A percentile compares a stretch with the other conserved stretches of the same genome.
phyloP scores from a whole-genome alignment of 1,140 invertebrate genomes.

The Hylaeus anthracinus region DNA sequence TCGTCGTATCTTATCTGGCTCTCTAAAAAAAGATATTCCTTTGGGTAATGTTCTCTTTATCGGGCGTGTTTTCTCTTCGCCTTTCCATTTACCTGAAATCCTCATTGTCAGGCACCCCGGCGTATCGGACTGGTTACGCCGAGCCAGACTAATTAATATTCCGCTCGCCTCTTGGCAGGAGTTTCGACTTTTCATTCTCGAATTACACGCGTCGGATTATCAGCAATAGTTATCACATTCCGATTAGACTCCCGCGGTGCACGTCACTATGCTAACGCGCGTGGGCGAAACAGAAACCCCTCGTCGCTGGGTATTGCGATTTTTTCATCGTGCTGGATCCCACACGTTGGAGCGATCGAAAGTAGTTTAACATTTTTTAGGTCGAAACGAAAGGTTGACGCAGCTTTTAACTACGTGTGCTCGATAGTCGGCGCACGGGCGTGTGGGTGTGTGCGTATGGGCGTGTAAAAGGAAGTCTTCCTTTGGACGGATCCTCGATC shows the following conservation, averaged over 20 bases:
- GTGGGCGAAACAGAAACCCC: constrained; percentile 35
- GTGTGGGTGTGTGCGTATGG: constrained; percentile 28
- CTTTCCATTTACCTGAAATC: neutral
- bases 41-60: too few relatives aligned
- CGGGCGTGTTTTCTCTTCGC: neutral
- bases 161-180: neutral
- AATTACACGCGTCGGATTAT: constrained; percentile 4
- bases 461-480: constrained; percentile 65
- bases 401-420: constrained; percentile 37
- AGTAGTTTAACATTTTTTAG: constrained; percentile 41
- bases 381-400: constrained; percentile 35
- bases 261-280: neutral
- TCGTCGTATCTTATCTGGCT: too few relatives aligned
- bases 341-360: constrained; percentile 28
- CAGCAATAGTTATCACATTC: constrained; percentile 24
- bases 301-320: constrained; percentile 4
- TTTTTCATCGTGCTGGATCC: constrained; percentile 6
- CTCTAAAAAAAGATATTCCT: too few relatives aligned
- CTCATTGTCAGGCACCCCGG: neutral
- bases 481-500: constrained; percentile 40
- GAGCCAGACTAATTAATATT: constrained; percentile 26
- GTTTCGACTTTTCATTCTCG: constrained; percentile 7
- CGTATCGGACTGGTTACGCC: neutral
- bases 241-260: constrained; percentile 26
- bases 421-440: constrained; percentile 41